Conservation (phyloP, 2,113 vertebrate genomes). For the Plectropomus leopardus region DNA sequence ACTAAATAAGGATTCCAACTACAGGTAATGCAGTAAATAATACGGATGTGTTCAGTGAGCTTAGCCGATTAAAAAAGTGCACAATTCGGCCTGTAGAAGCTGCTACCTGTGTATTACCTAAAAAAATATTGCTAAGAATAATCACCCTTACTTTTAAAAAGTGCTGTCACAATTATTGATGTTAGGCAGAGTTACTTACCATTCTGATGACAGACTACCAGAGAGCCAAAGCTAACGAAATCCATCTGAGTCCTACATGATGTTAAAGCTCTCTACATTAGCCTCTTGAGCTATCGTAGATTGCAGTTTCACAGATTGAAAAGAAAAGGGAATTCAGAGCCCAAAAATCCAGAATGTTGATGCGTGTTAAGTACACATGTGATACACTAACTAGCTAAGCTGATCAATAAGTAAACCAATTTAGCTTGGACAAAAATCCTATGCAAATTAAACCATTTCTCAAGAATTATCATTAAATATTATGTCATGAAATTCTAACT, state of each 20-base stretch:
- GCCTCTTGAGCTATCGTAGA: conserved; percentile 16
- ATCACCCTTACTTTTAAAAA: background rate
- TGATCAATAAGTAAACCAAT: background rate
- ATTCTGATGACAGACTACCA: conserved; percentile 17
- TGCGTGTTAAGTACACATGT: too few relatives aligned
- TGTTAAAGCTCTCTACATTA: background rate
- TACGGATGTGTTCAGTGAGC: background rate
- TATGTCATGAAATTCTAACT: too few relatives aligned
- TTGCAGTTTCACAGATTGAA: background rate
- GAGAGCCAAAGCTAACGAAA: conserved; percentile 6
- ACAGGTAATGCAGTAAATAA: background rate
- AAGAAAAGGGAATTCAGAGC: background rate
- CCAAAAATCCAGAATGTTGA: too few relatives aligned
- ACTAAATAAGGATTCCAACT: background rate
- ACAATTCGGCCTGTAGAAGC: background rate
- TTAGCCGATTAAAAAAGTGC: too few relatives aligned
- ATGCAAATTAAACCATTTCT: too few relatives aligned
- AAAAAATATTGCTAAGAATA: background rate
- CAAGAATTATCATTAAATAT: too few relatives aligned
- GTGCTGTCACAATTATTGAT: background rate
- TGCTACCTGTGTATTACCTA: too few relatives aligned
- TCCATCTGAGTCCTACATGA: background rate
- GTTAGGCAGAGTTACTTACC: conserved; percentile 34
- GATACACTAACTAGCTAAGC: too few relatives aligned
- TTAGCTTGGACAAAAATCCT: background rate